Percentiles rank a stretch among this genome's conserved stretches.
Evolutionary conservation across 2,888 invertebrate genomes (phyloP).

Genomic region (Pollenia angustigena): DNA sequence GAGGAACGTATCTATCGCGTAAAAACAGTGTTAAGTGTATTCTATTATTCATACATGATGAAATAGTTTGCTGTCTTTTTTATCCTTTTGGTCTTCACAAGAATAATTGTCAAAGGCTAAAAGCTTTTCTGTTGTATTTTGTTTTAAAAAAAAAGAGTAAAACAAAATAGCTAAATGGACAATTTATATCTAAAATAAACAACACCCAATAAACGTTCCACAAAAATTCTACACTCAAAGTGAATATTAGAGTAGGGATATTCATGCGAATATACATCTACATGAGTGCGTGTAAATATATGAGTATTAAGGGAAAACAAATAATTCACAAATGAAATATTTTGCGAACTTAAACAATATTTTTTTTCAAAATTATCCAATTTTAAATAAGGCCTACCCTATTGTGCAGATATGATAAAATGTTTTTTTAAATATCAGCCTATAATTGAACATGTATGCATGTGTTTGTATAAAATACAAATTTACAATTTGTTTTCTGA

Average conservation of each 20-base stretch:
- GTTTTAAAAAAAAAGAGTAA: too few species aligned
- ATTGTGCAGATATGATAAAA: background rate
- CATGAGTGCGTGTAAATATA: too few species aligned
- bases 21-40: too few species aligned
- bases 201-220: slow-evolving; percentile 18
- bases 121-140: slow-evolving; percentile 16
- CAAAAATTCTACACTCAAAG: background rate
- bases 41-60: too few species aligned
- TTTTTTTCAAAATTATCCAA: too few species aligned
- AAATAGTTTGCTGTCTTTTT: background rate
- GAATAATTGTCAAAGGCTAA: slow-evolving; percentile 41
- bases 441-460: background rate
- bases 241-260: too few species aligned
- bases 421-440: background rate
- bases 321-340: background rate
- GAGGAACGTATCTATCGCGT: too few species aligned
- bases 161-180: slow-evolving; percentile 7
- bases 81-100: background rate
- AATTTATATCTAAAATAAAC: slow-evolving; percentile 33
- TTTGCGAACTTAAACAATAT: background rate
- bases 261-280: too few species aligned
- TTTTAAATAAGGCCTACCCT: too few species aligned
- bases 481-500: slow-evolving; percentile 41
- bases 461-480: slow-evolving; percentile 10
- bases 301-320: background rate